phyloP scores from a whole-genome alignment of 2,113 vertebrate genomes.

The Pipra filicauda region DNA sequence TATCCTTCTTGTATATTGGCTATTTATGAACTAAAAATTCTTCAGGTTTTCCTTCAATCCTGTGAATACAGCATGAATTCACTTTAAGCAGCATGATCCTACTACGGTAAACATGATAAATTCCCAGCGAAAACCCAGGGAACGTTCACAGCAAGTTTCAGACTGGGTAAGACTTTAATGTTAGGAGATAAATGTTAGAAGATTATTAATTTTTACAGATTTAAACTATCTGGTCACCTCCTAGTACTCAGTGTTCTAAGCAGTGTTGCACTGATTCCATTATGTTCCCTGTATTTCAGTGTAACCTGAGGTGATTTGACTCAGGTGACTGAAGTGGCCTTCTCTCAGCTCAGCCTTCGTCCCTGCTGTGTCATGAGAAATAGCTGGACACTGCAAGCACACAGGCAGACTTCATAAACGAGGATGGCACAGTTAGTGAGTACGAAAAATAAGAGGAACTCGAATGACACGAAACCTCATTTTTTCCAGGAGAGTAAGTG shows the following conservation, averaged over 20 bases:
- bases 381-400: neutral
- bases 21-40: neutral
- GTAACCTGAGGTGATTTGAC: conserved; percentile 13
- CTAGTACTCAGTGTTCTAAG: conserved; percentile 31
- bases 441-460: neutral
- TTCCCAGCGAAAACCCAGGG: neutral
- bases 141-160: neutral
- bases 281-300: neutral
- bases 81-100: neutral
- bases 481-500: neutral
- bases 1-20: neutral
- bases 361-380: conserved; percentile 38
- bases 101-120: neutral
- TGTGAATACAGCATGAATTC: neutral
- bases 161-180: neutral
- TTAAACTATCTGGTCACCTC: neutral
- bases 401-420: neutral
- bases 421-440: neutral
- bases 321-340: neutral
- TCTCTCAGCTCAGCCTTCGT: neutral
- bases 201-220: neutral
- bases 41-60: neutral
- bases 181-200: neutral
- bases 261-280: neutral
- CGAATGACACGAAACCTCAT: neutral